A percentile compares a stretch with the other conserved stretches of the same genome.
Evolutionary conservation across 2,888 invertebrate genomes (phyloP).

Genomic region (Polia nebulosa): DNA sequence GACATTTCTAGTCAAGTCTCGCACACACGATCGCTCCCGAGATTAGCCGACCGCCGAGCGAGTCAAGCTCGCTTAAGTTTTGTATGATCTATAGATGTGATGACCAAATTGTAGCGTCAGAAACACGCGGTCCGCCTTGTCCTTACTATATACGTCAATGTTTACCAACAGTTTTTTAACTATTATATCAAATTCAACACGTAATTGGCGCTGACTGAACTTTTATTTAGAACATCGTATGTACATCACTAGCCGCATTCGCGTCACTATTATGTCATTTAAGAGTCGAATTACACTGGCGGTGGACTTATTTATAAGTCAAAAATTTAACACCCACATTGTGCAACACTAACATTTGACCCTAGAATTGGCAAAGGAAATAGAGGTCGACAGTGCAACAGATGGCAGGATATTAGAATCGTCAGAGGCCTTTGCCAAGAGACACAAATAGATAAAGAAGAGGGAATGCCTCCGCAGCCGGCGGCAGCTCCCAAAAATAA

Average conservation of each 20-base stretch:
- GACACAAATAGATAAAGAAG: no score
- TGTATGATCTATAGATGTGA: not conserved
- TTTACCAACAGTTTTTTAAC: not conserved
- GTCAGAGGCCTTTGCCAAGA: no score
- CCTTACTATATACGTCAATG: not conserved
- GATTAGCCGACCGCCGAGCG: not conserved
- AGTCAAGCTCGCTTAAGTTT: not conserved
- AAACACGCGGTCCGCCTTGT: not conserved
- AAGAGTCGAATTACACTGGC: constrained; percentile 45
- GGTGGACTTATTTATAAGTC: constrained; percentile 5
- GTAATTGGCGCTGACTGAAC: constrained; percentile 32
- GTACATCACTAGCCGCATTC: constrained; percentile 40
- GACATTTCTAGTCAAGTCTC: not conserved
- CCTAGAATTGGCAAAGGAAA: no score
- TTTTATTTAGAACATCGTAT: constrained; percentile 38
- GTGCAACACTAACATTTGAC: constrained; percentile 1
- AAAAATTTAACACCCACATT: constrained; percentile 7
- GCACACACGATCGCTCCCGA: not conserved
- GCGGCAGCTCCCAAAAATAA: no score
- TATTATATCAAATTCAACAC: constrained; percentile 17
- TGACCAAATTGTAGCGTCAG: not conserved
- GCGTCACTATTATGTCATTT: constrained; percentile 41
- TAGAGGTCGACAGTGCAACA: no score
- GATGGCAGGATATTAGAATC: no score
- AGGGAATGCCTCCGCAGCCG: no score